These are phyloP conservation scores for Pygathrix nemaeus DNA, from an alignment of 2,113 vertebrate genomes.

Conservation along the genomic window DNA sequence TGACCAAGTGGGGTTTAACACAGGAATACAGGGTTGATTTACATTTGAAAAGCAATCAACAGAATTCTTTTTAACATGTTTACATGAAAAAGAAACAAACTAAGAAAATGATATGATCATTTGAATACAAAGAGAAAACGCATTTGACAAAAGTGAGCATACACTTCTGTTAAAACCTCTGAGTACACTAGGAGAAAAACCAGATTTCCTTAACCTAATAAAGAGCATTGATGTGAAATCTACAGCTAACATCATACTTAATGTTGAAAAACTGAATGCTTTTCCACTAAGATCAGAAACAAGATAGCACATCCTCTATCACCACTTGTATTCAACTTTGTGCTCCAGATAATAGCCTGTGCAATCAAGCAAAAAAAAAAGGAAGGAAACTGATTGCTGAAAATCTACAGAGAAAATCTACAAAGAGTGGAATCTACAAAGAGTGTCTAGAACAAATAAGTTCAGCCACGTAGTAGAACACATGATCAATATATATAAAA, in stretches of 20 bases:
- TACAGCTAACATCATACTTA: background rate
- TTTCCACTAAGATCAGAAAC: background rate
- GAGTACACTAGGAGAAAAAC: background rate
- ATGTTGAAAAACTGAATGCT: background rate
- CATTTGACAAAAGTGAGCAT: background rate
- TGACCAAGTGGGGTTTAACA: background rate
- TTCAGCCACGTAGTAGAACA: background rate
- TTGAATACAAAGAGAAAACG: conserved; percentile 10
- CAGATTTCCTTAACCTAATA: background rate
- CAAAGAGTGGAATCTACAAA: background rate
- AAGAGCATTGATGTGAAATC: background rate
- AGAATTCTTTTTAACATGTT: conserved; percentile 16
- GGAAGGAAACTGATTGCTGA: background rate
- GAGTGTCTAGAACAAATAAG: background rate
- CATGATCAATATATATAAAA: background rate
- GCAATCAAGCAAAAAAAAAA: background rate
- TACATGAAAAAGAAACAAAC: conserved; percentile 1
- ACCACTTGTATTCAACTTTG: background rate
- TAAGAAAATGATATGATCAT: background rate
- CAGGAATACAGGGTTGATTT: background rate
- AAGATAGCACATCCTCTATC: background rate
- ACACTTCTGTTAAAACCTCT: background rate
- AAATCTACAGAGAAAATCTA: background rate
- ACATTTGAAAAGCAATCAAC: conserved; percentile 15
- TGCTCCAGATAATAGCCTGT: background rate